Percentiles rank a stretch among this genome's conserved stretches.
Conservation (phyloP, 1,140 invertebrate species). For the Amphibalanus amphitrite region DNA sequence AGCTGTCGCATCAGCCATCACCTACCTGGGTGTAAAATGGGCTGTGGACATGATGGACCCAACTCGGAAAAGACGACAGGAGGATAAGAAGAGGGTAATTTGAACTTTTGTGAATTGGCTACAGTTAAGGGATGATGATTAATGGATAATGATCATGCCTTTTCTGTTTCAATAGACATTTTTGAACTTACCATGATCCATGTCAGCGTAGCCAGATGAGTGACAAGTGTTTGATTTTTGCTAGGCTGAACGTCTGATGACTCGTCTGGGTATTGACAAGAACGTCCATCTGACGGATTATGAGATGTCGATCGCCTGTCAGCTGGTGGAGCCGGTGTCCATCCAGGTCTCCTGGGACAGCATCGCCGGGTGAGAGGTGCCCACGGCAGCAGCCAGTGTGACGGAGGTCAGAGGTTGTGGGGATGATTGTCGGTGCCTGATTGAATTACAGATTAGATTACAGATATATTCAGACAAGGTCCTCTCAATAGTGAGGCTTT, state of each 20-base stretch:
- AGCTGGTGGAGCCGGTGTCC: constrained; percentile 74
- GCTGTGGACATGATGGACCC: constrained; percentile 43
- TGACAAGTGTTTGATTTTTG: too few species aligned
- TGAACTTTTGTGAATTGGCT: neutral
- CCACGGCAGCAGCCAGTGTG: too few species aligned
- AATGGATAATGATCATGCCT: too few species aligned
- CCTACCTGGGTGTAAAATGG: constrained; percentile 76
- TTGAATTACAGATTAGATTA: too few species aligned
- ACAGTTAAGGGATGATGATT: neutral
- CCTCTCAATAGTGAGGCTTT: too few species aligned
- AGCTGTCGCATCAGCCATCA: constrained; percentile 59
- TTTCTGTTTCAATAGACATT: too few species aligned
- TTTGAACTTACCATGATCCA: too few species aligned
- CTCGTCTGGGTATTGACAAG: neutral
- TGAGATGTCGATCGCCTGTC: constrained; percentile 88
- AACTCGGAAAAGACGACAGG: constrained; percentile 28
- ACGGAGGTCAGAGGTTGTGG: too few species aligned
- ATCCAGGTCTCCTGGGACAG: constrained; percentile 76
- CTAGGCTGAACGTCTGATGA: neutral
- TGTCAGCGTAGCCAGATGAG: too few species aligned
- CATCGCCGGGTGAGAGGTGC: constrained; percentile 60
- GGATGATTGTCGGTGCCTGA: too few species aligned
- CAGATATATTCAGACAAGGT: too few species aligned
- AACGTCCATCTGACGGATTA: constrained; percentile 53
- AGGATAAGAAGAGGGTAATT: constrained; percentile 29